Conservation (phyloP, 2,888 invertebrate genomes). For the Epicampocera succincta region DNA sequence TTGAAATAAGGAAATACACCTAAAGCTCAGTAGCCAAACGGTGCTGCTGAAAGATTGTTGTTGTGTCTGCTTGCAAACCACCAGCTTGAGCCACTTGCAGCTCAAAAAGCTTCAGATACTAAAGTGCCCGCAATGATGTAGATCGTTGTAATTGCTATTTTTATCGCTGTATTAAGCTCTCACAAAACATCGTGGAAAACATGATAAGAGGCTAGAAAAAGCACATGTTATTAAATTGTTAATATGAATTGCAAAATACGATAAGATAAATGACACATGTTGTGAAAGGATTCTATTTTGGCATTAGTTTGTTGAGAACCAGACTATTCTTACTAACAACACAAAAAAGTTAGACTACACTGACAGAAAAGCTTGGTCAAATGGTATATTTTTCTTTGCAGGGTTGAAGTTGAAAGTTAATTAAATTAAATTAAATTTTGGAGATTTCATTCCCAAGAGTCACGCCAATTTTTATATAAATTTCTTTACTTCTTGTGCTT, state of each 20-base stretch:
- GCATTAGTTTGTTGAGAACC: too few relatives aligned
- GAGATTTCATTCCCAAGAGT: too few relatives aligned
- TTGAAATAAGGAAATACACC: conserved; percentile 7
- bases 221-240: conserved; percentile 16
- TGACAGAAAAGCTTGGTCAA: too few relatives aligned
- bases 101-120: not conserved
- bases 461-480: too few relatives aligned
- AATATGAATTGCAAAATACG: not conserved
- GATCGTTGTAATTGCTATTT: not conserved
- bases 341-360: too few relatives aligned
- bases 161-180: not conserved
- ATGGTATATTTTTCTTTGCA: too few relatives aligned
- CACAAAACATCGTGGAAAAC: not conserved
- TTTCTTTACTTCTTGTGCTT: too few relatives aligned
- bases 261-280: not conserved
- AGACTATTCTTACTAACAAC: too few relatives aligned
- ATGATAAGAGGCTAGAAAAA: conserved; percentile 1
- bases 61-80: not conserved
- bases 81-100: not conserved
- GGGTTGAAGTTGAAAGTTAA: too few relatives aligned
- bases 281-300: not conserved
- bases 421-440: too few relatives aligned
- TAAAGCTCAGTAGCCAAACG: not conserved
- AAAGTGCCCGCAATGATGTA: not conserved
- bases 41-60: conserved; percentile 11